Conservation (phyloP, 2,797 vertebrate species). For the Cheirogaleus major region DNA sequence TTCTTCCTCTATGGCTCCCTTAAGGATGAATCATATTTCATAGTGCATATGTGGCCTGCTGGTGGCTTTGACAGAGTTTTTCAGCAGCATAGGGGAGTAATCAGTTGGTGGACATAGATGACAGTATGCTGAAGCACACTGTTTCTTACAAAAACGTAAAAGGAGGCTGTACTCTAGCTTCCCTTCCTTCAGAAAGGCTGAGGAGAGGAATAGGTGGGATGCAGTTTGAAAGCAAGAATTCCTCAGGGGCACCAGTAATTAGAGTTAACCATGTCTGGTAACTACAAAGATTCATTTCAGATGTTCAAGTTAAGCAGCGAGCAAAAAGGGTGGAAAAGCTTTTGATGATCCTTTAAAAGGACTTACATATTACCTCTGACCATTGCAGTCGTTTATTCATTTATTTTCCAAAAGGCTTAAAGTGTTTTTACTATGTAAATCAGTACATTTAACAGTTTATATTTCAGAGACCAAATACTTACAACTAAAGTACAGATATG, state of each 20-base stretch:
- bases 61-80: constrained; percentile 79
- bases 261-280: constrained; percentile 34
- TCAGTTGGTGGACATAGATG: constrained; percentile 56
- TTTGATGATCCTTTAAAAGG: neutral
- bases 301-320: constrained; percentile 37
- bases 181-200: constrained; percentile 13
- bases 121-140: neutral
- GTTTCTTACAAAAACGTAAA: constrained; percentile 51
- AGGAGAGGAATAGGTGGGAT: constrained; percentile 72
- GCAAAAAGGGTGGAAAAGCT: neutral
- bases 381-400: neutral
- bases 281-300: constrained; percentile 51
- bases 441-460: constrained; percentile 42
- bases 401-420: constrained; percentile 36
- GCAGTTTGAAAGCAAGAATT: constrained; percentile 66
- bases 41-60: constrained; percentile 80
- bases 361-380: neutral
- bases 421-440: neutral
- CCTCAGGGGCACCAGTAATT: constrained; percentile 55
- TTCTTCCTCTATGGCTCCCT: constrained; percentile 75
- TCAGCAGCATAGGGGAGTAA: constrained; percentile 45
- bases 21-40: constrained; percentile 86
- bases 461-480: constrained; percentile 12
- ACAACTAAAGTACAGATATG: constrained; percentile 5
- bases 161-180: neutral